A percentile compares a stretch with the other conserved stretches of the same genome.
Evolutionary conservation across 2,888 invertebrate species (phyloP).

Genomic region (Ashinkailepas kermadecensis): DNA sequence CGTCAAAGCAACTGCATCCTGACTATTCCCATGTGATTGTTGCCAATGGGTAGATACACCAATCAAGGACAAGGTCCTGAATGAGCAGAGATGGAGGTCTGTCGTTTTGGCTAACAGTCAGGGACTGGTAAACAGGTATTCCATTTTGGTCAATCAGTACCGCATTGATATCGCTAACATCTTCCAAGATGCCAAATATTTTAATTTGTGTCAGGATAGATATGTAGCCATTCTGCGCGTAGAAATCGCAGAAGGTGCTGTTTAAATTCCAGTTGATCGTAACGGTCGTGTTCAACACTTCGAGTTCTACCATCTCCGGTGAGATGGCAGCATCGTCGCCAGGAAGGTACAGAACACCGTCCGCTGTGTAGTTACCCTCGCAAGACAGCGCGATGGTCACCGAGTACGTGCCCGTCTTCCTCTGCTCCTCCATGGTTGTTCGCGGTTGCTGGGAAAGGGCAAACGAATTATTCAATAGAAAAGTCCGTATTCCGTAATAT

Average conservation of each 20-base stretch:
- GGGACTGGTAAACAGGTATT: too few species aligned
- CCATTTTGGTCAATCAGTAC: not conserved
- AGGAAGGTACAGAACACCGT: not conserved
- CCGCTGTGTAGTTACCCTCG: not conserved
- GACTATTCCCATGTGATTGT: not conserved
- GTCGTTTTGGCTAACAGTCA: not conserved
- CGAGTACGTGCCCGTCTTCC: not conserved
- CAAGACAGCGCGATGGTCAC: not conserved
- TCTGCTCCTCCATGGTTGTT: not conserved
- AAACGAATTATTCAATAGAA: too few species aligned
- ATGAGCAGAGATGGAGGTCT: not conserved
- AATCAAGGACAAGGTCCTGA: not conserved
- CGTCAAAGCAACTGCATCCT: too few species aligned
- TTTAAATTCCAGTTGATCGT: not conserved
- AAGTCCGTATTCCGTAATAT: too few species aligned
- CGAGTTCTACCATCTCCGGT: not conserved
- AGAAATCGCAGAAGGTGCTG: not conserved
- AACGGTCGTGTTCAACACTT: not conserved
- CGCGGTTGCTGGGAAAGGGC: not conserved
- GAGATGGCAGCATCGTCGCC: not conserved
- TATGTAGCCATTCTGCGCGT: not conserved
- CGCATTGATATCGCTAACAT: not conserved
- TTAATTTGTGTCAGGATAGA: not conserved
- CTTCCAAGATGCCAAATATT: not conserved
- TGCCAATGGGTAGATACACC: not conserved